phyloP scores from a whole-genome alignment of 2,797 vertebrate genomes.

The Hippoglossus hippoglossus region DNA sequence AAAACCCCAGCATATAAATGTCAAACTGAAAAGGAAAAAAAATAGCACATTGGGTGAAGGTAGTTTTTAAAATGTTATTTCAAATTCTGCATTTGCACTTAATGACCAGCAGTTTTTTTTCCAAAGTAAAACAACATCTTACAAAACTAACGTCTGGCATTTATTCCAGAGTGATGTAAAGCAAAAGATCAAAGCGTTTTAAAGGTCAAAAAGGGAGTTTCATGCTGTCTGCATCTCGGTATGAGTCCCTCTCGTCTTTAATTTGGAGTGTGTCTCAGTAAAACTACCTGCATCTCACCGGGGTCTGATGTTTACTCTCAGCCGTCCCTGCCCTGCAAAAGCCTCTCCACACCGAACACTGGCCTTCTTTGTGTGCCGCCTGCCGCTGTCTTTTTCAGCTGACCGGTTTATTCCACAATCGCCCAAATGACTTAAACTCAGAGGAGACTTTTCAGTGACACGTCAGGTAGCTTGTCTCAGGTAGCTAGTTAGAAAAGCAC shows the following conservation, averaged over 20 bases:
- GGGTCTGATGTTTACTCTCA: constrained; percentile 62
- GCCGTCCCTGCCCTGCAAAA: constrained; percentile 42
- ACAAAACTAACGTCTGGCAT: neutral
- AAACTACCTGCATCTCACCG: constrained; percentile 32
- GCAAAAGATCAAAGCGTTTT: neutral
- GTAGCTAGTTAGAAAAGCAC: constrained; percentile 2
- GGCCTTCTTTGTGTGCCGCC: constrained; percentile 68
- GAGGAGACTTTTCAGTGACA: constrained; percentile 32
- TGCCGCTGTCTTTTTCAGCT: constrained; percentile 58
- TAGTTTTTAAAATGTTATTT: neutral
- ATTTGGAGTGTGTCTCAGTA: constrained; percentile 16
- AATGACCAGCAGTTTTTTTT: neutral
- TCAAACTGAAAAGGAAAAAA: neutral
- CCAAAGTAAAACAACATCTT: no score
- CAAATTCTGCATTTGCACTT: neutral
- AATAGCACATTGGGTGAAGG: neutral
- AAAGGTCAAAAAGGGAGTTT: constrained; percentile 8
- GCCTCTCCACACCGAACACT: constrained; percentile 61
- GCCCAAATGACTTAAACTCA: constrained; percentile 34
- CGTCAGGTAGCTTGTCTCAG: neutral
- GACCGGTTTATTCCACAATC: constrained; percentile 66
- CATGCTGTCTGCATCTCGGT: neutral
- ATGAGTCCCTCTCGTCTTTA: constrained; percentile 10
- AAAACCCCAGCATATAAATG: neutral
- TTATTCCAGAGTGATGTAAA: neutral